Percentiles rank a stretch among this genome's conserved stretches.
Conservation (phyloP, 2,888 invertebrate species). For the Watsonalla binaria region DNA sequence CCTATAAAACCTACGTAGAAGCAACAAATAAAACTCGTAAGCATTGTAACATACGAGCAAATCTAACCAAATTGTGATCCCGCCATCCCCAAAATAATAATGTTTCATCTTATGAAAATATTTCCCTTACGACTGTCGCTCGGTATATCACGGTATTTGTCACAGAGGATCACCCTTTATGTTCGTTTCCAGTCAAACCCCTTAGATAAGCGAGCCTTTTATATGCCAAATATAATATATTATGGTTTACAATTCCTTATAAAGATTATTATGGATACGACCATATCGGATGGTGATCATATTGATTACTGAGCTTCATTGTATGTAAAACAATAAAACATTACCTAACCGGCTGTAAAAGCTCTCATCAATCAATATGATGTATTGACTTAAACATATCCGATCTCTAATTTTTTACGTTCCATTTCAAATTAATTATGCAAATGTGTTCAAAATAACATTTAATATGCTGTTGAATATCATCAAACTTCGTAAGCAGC, state of each 20-base stretch:
- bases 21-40: slow-evolving; percentile 19
- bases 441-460: no score
- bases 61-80: slow-evolving; percentile 71
- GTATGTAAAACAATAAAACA: no score
- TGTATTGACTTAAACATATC: no score
- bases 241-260: slow-evolving; percentile 72
- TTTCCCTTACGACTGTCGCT: slow-evolving; percentile 76
- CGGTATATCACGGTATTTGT: slow-evolving; percentile 79
- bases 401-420: no score
- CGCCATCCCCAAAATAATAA: slow-evolving; percentile 75
- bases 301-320: not conserved
- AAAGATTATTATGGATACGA: slow-evolving; percentile 50
- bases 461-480: no score
- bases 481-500: not conserved
- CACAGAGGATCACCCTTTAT: slow-evolving; percentile 80
- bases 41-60: slow-evolving; percentile 45
- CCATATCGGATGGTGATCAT: not conserved
- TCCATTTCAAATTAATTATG: no score
- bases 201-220: slow-evolving; percentile 79
- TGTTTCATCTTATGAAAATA: slow-evolving; percentile 80
- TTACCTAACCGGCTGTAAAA: no score
- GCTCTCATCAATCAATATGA: no score
- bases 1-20: slow-evolving; percentile 13
- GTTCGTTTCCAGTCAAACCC: slow-evolving; percentile 79
- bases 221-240: slow-evolving; percentile 80